phyloP scores from a whole-genome alignment of 2,888 invertebrate genomes.

The Mythimna albipuncta region DNA sequence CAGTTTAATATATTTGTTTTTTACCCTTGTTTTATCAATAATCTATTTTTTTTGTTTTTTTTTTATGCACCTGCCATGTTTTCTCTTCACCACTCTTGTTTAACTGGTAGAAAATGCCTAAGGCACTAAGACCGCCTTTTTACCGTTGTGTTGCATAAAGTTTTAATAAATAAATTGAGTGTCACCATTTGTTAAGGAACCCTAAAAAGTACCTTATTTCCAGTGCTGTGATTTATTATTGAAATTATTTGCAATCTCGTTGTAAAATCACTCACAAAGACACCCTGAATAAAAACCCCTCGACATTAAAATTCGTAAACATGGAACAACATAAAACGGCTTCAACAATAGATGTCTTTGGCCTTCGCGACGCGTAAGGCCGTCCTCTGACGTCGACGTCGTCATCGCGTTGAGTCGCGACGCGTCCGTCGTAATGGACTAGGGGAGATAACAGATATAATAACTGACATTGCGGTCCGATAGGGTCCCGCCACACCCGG shows the following conservation, averaged over 20 bases:
- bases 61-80: no score
- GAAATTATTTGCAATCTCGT: neutral
- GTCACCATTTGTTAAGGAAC: no score
- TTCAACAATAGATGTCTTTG: constrained; percentile 45
- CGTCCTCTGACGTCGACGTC: constrained; percentile 27
- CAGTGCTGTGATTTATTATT: neutral
- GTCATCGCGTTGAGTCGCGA: constrained; percentile 27
- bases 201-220: neutral
- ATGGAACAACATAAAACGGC: constrained; percentile 38
- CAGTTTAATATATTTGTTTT: no score
- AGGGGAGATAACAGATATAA: constrained; percentile 78
- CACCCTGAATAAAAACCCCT: neutral
- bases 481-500: constrained; percentile 62
- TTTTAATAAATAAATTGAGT: no score
- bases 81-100: no score
- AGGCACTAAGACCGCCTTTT: no score
- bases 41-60: no score
- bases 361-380: constrained; percentile 38
- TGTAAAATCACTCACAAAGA: constrained; percentile 2
- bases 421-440: constrained; percentile 62
- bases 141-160: no score
- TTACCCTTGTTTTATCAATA: no score
- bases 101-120: no score
- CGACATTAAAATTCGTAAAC: constrained; percentile 42
- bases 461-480: constrained; percentile 74